A percentile compares a stretch with the other conserved stretches of the same genome.
These are phyloP conservation scores for Ciconia stormi DNA, from an alignment of 2,113 vertebrate species.

Conservation along the genomic window DNA sequence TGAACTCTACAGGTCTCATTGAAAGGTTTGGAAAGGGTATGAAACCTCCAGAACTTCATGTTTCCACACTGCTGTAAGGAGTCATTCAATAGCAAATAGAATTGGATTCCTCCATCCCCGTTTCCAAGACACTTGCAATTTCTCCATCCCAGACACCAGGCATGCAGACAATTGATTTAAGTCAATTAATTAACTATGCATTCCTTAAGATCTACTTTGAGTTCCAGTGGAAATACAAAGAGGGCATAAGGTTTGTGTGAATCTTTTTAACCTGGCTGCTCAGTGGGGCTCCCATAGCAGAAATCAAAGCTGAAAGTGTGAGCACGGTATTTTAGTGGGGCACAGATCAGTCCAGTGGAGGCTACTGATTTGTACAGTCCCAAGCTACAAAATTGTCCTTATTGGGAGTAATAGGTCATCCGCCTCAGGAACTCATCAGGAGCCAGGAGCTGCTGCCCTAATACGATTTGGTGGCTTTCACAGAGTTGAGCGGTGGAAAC, in stretches of 20 bases:
- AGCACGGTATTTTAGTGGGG: neutral
- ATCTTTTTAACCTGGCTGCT: neutral
- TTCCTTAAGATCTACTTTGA: neutral
- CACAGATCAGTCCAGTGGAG: neutral
- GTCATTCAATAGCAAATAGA: neutral
- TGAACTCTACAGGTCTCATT: neutral
- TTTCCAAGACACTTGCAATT: neutral
- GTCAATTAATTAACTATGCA: neutral
- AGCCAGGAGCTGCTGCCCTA: neutral
- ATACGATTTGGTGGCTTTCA: neutral
- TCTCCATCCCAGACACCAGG: neutral
- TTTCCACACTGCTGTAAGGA: neutral
- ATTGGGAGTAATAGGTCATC: neutral
- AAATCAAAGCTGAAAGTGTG: neutral
- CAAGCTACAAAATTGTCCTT: neutral
- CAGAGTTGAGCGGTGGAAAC: neutral
- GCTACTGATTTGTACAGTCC: neutral
- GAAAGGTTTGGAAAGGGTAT: constrained; percentile 19
- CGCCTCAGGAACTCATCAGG: neutral
- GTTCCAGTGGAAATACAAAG: neutral
- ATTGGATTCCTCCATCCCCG: neutral
- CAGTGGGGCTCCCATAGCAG: neutral
- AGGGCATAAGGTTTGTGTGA: neutral
- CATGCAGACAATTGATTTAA: neutral
- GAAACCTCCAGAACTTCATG: neutral